Base-by-base conservation (phyloP, 2,797 vertebrate genomes). In the Apogon talboti region DNA sequence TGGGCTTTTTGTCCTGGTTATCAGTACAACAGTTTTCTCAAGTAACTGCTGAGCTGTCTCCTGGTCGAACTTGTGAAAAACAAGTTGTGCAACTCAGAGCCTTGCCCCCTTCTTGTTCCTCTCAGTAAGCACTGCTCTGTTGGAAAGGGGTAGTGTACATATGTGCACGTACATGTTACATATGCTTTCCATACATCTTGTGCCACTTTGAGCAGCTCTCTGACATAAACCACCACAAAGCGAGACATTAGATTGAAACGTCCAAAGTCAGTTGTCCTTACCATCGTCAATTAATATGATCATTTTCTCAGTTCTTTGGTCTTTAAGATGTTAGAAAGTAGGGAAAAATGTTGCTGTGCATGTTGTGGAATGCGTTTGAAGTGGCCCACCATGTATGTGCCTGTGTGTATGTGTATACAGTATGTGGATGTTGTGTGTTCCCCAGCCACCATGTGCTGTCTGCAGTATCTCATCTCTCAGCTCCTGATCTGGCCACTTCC, bases 321-420 rank as follows among this genome's bases (percentile, higher is more conserved):
- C 33, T 35, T 8, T 35, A 35, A 35, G 6, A 35, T 8, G 33
- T 35, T 10, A 1, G 2, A 35, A 30, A 8, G 9, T 35, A 35
- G 33, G 7, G 33, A 35, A 35, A 35, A 35, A 35, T 35, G 33
- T 28, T 28, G 84, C 87, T 59, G 70, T 87, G 89, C 81, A 71
- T 86, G 82, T 71, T 91, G 86, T 89, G 93, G 91, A 94, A 94
- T 93, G 91, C 86, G 89, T 93, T 93, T 93, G 91, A 94, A 92
- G 93, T 92, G 91, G 90, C 83, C 89, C 88, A 92, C 91, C 90
- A 79, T 92, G 89, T 92, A 86, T 83, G 85, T 88, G 73, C 3
- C 0, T 73, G 67, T 72, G 57, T 58, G 14, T 74, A 69, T 78
- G 66, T 53, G 40, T n/a, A n/a, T n/a, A n/a, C n/a, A n/a, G n/a